Evolutionary conservation across 2,113 vertebrate species (phyloP).

Genomic region (Crotalus helleri): DNA sequence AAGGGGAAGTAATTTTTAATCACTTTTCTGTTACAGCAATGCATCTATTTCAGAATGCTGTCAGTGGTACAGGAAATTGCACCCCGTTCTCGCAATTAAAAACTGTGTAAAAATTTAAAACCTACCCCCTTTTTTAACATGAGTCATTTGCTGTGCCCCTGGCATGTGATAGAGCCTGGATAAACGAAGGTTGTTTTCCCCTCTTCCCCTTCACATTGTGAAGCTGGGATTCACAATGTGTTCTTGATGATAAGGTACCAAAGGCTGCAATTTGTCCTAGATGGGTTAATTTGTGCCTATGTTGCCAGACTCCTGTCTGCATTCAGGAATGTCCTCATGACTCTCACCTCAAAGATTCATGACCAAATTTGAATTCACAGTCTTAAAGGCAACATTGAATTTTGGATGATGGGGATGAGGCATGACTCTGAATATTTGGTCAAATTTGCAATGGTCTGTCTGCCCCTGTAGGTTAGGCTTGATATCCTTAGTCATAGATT

Average conservation of each 20-base stretch:
- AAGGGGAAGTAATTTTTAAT: background rate
- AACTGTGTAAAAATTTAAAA: background rate
- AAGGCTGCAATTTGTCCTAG: background rate
- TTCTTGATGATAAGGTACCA: background rate
- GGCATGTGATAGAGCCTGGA: background rate
- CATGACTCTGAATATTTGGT: background rate
- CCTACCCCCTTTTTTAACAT: background rate
- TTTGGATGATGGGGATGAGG: background rate
- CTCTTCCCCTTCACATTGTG: background rate
- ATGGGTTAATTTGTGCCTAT: background rate
- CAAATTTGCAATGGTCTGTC: background rate
- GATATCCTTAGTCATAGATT: background rate
- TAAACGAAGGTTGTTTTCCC: background rate
- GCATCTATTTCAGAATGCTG: background rate
- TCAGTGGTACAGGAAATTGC: background rate
- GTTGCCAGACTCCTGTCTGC: background rate
- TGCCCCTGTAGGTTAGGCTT: background rate
- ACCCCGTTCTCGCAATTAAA: background rate
- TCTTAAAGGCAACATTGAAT: background rate
- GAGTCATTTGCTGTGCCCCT: background rate
- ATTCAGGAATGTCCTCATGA: background rate
- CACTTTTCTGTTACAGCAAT: background rate
- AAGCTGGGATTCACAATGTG: background rate
- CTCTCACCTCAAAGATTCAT: background rate
- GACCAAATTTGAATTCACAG: background rate